Percentiles rank a stretch among this genome's conserved stretches.
phyloP scores from a whole-genome alignment of 2,113 vertebrate genomes.

The Stomatorhinus ivindoensis region DNA sequence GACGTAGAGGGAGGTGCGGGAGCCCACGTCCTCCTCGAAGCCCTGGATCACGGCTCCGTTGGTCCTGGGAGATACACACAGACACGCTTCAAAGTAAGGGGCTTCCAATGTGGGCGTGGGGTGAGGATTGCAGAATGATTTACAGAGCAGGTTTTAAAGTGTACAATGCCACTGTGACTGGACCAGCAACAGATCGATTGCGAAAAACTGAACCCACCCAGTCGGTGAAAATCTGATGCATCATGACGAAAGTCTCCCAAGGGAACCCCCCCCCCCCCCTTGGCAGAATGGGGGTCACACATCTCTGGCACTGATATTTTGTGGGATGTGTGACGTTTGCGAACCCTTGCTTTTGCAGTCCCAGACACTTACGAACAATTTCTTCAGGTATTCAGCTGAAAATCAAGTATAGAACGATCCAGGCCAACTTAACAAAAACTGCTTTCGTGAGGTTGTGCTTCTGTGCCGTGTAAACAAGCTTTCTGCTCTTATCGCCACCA shows the following conservation, averaged over 20 bases:
- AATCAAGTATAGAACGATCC: not conserved
- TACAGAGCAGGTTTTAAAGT: no score
- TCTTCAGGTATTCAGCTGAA: not conserved
- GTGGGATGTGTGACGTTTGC: no score
- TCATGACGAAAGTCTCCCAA: not conserved
- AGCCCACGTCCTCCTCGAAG: conserved; percentile 65
- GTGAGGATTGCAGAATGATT: no score
- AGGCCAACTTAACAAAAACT: not conserved
- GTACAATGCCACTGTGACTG: no score
- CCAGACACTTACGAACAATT: not conserved
- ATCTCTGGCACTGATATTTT: no score
- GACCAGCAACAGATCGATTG: no score
- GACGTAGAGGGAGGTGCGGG: conserved; percentile 64
- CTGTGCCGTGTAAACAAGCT: not conserved
- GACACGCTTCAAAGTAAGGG: not conserved
- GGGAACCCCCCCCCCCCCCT: no score
- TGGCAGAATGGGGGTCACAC: not conserved
- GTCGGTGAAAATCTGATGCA: no score
- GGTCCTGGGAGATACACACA: conserved; percentile 42
- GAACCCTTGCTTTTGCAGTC: no score
- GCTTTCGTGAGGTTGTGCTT: not conserved
- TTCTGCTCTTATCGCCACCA: not conserved
- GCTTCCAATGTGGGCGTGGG: no score
- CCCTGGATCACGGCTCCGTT: conserved; percentile 63
- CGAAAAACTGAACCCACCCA: not conserved